Conservation (phyloP, 2,888 invertebrate species). For the Blomia tropicalis region DNA sequence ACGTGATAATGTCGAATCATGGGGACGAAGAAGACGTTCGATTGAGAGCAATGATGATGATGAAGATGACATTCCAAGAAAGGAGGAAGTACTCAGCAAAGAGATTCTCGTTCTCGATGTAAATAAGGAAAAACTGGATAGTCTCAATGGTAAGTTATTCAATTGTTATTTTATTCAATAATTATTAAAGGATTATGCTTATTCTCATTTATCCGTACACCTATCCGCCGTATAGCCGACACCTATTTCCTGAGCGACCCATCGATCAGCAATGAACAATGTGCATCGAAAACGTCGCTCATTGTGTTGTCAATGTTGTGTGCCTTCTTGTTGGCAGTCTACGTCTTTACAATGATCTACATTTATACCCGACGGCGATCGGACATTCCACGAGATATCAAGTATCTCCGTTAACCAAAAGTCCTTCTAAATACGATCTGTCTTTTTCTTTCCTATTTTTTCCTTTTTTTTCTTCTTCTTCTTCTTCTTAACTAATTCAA, state of each 20-base stretch:
- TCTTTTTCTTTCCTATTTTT: neutral
- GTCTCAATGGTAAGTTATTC: slow-evolving; percentile 1
- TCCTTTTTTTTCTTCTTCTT: neutral
- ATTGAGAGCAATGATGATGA: slow-evolving; percentile 35
- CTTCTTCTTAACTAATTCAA: too few relatives aligned
- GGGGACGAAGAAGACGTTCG: slow-evolving; percentile 58
- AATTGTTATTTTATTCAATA: slow-evolving; percentile 3
- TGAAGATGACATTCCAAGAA: slow-evolving; percentile 52
- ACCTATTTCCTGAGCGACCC: slow-evolving; percentile 9
- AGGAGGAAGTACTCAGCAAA: slow-evolving; percentile 84
- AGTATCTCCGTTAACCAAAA: slow-evolving; percentile 1
- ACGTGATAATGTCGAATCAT: slow-evolving; percentile 70
- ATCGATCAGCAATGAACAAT: slow-evolving; percentile 34
- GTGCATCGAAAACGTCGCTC: slow-evolving; percentile 80
- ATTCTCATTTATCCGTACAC: neutral
- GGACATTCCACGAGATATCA: neutral
- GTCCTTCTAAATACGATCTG: neutral
- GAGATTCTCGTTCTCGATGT: slow-evolving; percentile 83
- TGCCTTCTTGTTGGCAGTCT: slow-evolving; percentile 67
- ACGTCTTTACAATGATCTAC: slow-evolving; percentile 77
- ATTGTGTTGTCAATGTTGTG: slow-evolving; percentile 75
- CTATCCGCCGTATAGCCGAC: neutral
- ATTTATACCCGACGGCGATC: slow-evolving; percentile 45
- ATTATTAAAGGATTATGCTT: neutral
- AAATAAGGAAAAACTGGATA: slow-evolving; percentile 51